Evolutionary conservation across 2,113 vertebrate genomes (phyloP).

Genomic region (Fulmarus glacialis): DNA sequence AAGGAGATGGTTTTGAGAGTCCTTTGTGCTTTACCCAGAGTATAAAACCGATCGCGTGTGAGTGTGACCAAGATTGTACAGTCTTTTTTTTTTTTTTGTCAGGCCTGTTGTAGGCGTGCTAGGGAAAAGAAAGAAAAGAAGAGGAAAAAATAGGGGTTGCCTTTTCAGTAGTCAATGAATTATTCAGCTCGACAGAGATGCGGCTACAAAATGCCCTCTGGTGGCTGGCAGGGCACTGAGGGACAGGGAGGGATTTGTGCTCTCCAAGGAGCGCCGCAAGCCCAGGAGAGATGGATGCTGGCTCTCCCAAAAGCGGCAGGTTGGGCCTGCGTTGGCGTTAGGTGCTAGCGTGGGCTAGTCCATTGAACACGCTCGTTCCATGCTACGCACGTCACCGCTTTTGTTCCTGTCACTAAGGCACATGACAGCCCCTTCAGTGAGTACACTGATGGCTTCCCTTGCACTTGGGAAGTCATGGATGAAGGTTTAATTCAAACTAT

Average conservation of each 20-base stretch:
- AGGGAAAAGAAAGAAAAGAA: background rate
- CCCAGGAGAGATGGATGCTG: background rate
- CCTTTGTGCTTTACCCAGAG: background rate
- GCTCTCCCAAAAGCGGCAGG: background rate
- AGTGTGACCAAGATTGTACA: background rate
- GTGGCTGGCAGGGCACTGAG: background rate
- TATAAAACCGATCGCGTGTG: background rate
- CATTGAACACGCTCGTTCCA: background rate
- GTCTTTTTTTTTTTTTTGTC: background rate
- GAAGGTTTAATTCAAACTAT: background rate
- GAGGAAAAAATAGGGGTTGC: background rate
- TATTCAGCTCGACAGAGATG: background rate
- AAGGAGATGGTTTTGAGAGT: background rate
- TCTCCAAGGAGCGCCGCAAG: background rate
- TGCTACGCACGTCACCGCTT: background rate
- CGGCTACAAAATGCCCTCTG: background rate
- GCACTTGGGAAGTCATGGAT: background rate
- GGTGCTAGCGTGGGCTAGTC: background rate
- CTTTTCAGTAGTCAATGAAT: background rate
- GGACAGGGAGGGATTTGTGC: background rate
- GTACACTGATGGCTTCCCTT: background rate
- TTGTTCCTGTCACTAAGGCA: background rate
- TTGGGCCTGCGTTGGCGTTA: fast-evolving
- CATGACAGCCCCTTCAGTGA: background rate
- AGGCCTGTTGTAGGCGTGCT: background rate